Base-by-base conservation (phyloP, 1,140 invertebrate genomes). In the Drosophila simulans region DNA sequence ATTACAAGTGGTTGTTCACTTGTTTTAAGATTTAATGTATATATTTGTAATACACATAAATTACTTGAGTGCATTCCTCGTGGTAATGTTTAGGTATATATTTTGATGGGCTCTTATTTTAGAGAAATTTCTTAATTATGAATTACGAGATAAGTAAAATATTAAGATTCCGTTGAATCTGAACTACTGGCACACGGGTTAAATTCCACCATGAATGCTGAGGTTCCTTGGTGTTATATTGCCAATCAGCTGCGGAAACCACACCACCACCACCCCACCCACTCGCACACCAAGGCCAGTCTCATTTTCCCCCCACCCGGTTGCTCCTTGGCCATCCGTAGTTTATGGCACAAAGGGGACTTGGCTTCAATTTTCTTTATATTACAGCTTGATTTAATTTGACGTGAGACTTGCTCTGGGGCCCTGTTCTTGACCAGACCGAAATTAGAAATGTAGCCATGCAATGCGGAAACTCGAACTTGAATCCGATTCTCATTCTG, bases 291-390 rank as follows among this genome's bases (percentile, higher is more conserved):
- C 31, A 40, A 53, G 17, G 34, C 20, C 45, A 35, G 27, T 22
- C 43, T 8, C 46, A 17, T 53, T 17, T 17, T 43, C 22, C 39
- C 43, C 25, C 22, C 34, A 31, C 25, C 27, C 25, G 27, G 39
- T n/a, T 34, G 31, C 39, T 56, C 53, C 43, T 62, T 56, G 25
- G 57, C 31, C 12, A 45, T 37, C 49, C 40, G 37, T 89, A 73
- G 60, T 86, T 89, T 89, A 89, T 89, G 73, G 84, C 60, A 77
- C 84, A 84, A 89, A 89, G 51, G 84, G 84, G 84, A 89, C 56
- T 71, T 89, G 85, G 72, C 84, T 88, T 89, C 84, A 89, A 89
- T 89, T 89, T 89, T 89, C 84, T 89, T 89, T 89, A 89, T 89
- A 89, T 89, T 89, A 89, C 62, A 80, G 65, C 84, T 80, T 89